A percentile compares a stretch with the other conserved stretches of the same genome.
These are phyloP conservation scores for Coturnix japonica DNA, from an alignment of 2,113 vertebrate genomes.

Conservation along the genomic window DNA sequence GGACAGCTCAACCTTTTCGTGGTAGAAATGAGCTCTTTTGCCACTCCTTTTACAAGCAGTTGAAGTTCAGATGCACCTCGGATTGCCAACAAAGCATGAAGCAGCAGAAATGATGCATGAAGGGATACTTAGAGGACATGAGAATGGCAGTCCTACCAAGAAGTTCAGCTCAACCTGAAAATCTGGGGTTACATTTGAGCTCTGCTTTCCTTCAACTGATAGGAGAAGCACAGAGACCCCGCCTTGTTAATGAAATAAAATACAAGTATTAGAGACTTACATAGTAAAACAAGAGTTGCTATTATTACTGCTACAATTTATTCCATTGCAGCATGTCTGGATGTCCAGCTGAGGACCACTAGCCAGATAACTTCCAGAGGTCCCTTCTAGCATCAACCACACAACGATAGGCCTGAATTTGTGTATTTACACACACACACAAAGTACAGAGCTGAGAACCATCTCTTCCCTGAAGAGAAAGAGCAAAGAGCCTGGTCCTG, in stretches of 20 bases:
- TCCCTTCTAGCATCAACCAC: neutral
- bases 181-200: neutral
- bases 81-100: neutral
- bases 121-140: neutral
- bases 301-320: neutral
- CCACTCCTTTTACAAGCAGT: neutral
- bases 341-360: neutral
- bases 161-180: neutral
- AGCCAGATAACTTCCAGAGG: neutral
- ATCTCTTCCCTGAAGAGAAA: neutral
- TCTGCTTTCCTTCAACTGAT: neutral
- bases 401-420: neutral
- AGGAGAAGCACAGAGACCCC: neutral
- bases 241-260: neutral
- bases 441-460: neutral
- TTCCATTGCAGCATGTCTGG: neutral
- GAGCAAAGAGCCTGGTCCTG: neutral
- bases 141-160: neutral
- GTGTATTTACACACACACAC: neutral
- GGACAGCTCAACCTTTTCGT: neutral
- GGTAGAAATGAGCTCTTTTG: neutral
- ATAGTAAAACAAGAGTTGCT: neutral
- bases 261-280: neutral
- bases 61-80: neutral
- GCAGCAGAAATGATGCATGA: neutral